Conservation (phyloP, 2,113 vertebrate species). For the Fukomys damarensis region DNA sequence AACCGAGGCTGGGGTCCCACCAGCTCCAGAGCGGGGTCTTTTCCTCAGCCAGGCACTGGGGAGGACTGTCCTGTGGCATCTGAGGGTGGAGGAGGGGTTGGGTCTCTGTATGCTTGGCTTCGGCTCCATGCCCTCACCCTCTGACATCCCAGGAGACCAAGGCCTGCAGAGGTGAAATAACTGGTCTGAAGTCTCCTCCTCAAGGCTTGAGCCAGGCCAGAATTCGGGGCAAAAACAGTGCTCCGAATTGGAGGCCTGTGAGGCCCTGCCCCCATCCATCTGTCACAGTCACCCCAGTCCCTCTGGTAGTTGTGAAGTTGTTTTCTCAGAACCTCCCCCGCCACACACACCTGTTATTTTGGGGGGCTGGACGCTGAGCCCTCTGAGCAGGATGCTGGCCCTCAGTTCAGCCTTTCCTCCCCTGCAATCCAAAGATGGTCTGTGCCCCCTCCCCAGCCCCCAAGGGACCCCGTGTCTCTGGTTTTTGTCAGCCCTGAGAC, state of each 20-base stretch:
- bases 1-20: not conserved
- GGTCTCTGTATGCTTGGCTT: not conserved
- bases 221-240: conserved; percentile 56
- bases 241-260: not conserved
- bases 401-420: conserved; percentile 19
- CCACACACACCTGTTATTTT: conserved; percentile 74
- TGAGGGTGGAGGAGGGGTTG: not conserved
- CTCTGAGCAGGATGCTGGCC: conserved; percentile 24
- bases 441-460: conserved; percentile 3
- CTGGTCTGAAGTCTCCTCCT: conserved; percentile 34
- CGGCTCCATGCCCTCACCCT: not conserved
- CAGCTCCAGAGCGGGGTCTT: not conserved
- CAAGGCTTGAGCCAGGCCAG: conserved; percentile 31
- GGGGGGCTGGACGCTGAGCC: conserved; percentile 13
- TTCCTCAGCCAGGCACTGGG: not conserved
- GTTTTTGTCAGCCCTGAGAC: conserved; percentile 79
- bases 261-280: not conserved
- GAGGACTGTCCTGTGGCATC: not conserved
- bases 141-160: not conserved
- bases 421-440: conserved; percentile 27
- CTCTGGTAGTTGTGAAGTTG: not conserved
- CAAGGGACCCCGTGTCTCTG: conserved; percentile 73
- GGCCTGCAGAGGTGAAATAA: not conserved
- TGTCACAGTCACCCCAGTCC: conserved; percentile 37
- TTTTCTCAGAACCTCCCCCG: conserved; percentile 25